Evolutionary conservation across 1,140 invertebrate genomes (phyloP), one percentile per base, ranked within the genome.

Genomic region (Drosophila insularis): DNA sequence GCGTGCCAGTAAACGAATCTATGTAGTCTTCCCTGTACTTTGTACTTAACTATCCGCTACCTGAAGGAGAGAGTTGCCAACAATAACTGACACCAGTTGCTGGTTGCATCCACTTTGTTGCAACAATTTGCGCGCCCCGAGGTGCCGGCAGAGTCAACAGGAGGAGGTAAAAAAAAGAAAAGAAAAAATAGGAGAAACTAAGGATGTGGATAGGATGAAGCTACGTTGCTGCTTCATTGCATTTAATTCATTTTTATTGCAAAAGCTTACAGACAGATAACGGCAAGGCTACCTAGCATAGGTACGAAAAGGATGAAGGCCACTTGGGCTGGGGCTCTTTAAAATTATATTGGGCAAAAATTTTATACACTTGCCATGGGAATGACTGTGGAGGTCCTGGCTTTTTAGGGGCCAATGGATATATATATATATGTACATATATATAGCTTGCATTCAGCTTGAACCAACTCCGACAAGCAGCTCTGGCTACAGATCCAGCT

Each of bases 171-270:
- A 7, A 65, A 21, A 32, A 43, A 21, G 2, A 46, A 10, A 23
- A 70, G 43, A 50, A 14, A 64, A 11, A 58, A 11, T 35, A 32
- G 11, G 19, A 19, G 43, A 21, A 50, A 50, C 43, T 39, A 23
- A 40, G 62, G 63, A 68, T 64, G 58, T 64, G 63, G 39, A 63
- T 63, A 60, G 72, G 74, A 75, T 64, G 53, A 23, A 37, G 27
- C 23, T 31, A 11, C 32, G 40, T 60, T 78, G 76, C 80, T 78
- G 77, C 84, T 89, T 89, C 84, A 89, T 89, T 89, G 84, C 84
- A 89, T 89, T 89, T 89, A 89, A 89, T 89, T 89, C 84, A 89
- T 89, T 89, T 89, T 89, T 89, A 89, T 89, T 89, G 84, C 84
- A 84, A 72, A 87, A 87, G 82, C 82, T 86, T 74, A 86, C 82